Evolutionary conservation across 2,113 vertebrate species (phyloP).

Genomic region (Syngnathus scovelli): DNA sequence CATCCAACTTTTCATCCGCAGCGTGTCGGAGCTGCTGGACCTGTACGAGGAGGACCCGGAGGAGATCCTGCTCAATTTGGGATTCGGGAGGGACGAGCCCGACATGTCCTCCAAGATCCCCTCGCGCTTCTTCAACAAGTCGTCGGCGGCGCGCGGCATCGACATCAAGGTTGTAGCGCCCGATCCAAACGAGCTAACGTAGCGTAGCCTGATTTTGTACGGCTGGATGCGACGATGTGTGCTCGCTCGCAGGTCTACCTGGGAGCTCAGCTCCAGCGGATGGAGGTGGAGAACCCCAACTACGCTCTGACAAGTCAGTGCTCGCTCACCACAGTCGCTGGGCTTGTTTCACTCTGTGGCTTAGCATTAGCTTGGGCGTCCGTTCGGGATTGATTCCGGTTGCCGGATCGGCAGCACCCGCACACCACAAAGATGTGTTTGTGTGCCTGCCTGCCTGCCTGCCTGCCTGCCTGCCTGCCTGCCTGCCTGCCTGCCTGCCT

Average conservation of each 20-base stretch:
- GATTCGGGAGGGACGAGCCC: conserved; percentile 94
- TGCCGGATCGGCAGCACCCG: conserved; percentile 45
- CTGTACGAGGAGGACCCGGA: conserved; percentile 96
- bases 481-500: neutral
- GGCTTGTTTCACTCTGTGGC: too few relatives aligned
- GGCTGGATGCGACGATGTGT: neutral
- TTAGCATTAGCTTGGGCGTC: neutral
- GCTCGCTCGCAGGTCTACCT: conserved; percentile 77
- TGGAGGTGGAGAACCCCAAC: conserved; percentile 97
- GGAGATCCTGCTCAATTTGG: conserved; percentile 93
- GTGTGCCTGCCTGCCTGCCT: conserved; percentile 13
- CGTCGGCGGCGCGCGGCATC: conserved; percentile 88
- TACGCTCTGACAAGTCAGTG: conserved; percentile 93
- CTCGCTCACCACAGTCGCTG: neutral
- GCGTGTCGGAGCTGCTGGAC: conserved; percentile 94
- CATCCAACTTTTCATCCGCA: conserved; percentile 43
- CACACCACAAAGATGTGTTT: conserved; percentile 54
- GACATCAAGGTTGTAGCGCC: conserved; percentile 79
- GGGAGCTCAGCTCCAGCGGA: conserved; percentile 89
- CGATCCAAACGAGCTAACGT: accelerated
- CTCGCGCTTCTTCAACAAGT: conserved; percentile 85
- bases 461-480: too few relatives aligned
- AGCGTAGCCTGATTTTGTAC: neutral
- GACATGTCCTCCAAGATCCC: conserved; percentile 91
- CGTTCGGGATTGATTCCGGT: conserved; percentile 50